phyloP scores from a whole-genome alignment of 2,113 vertebrate species.

The Macquaria ambigua region DNA sequence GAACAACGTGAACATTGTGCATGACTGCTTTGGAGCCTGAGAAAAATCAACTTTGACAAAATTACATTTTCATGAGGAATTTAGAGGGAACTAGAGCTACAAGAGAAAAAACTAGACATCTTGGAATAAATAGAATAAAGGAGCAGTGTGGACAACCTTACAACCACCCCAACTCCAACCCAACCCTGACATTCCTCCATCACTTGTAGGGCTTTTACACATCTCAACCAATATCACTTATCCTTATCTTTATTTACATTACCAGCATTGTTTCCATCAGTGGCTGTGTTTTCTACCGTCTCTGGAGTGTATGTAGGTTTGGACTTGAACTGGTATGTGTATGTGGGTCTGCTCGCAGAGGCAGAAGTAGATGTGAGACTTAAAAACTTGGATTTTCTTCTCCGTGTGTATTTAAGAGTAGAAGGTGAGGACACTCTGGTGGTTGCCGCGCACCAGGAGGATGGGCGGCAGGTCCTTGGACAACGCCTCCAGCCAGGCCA shows the following conservation, averaged over 20 bases:
- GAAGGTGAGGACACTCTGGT: slow-evolving; percentile 99
- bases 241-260: slow-evolving; percentile 27
- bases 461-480: slow-evolving; percentile 95
- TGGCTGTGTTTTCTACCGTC: slow-evolving; percentile 59
- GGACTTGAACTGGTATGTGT: slow-evolving; percentile 54
- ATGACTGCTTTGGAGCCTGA: slow-evolving; percentile 61
- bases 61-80: slow-evolving; percentile 23
- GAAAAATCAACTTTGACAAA: slow-evolving; percentile 51
- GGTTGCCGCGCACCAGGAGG: slow-evolving; percentile 96
- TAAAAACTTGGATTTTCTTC: slow-evolving; percentile 16
- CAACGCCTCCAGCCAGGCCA: slow-evolving; percentile 96
- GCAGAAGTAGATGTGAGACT: slow-evolving; percentile 51
- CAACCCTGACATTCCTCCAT: slow-evolving; percentile 22
- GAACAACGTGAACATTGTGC: slow-evolving; percentile 52
- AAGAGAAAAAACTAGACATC: slow-evolving; percentile 39
- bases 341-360: slow-evolving; percentile 72
- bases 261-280: slow-evolving; percentile 40
- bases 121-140: slow-evolving; percentile 50
- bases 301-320: slow-evolving; percentile 61
- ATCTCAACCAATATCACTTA: slow-evolving; percentile 34
- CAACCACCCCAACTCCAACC: slow-evolving; percentile 10
- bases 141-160: slow-evolving; percentile 44
- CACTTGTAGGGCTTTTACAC: slow-evolving; percentile 37
- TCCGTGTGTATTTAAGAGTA: slow-evolving; percentile 89
- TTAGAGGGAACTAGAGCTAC: slow-evolving; percentile 53